Base-by-base conservation (phyloP, 2,888 invertebrate genomes). In the Nomada lathburiana region DNA sequence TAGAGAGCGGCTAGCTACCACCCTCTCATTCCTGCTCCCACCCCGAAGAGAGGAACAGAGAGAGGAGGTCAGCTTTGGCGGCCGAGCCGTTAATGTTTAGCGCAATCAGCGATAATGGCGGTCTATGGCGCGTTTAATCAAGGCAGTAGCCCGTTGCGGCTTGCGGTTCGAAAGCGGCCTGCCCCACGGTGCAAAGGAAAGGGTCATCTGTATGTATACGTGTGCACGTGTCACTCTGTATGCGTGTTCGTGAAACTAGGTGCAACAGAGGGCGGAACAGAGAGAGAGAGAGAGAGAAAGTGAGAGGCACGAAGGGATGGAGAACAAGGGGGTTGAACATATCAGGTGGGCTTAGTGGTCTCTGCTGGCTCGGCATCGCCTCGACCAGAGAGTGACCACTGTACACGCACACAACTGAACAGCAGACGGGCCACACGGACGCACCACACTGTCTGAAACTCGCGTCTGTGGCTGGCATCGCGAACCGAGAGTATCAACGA, bases 31-130 rank as follows among this genome's bases (percentile, higher is more conserved):
- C 23, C 50, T 20, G 16, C 36, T 53, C 47, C 18, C 63, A 47
- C 50, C 7, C 60, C 42, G 20, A 53, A 59, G 68, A 20, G 76
- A 69, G 60, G 29, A 59, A 68, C 68, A 55, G 67, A 52, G 62
- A 55, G 72, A 79, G 85, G 70, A 72, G 80, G 78, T 88, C 86
- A 88, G 84, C 84, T 84, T 86, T 87, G 82, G 87, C 84, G 90
- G 89, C 89, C 86, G 90, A 90, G 90, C 93, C 91, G 93, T 93
- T 94, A 94, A 94, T 94, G 94, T 94, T 94, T 93, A 93, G 93
- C 93, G 93, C 93, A 94, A 94, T 94, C 94, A 94, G 93, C 93
- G 94, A 94, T 94, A 94, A 94, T 94, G 93, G 93, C 92, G 93
- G 93, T 94, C 93, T 93, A 93, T 92, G 93, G 93, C 92, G 93